These are phyloP conservation scores for Nematostella vectensis DNA, from an alignment of 92 coral and sea anemone species.

Conservation along the genomic window DNA sequence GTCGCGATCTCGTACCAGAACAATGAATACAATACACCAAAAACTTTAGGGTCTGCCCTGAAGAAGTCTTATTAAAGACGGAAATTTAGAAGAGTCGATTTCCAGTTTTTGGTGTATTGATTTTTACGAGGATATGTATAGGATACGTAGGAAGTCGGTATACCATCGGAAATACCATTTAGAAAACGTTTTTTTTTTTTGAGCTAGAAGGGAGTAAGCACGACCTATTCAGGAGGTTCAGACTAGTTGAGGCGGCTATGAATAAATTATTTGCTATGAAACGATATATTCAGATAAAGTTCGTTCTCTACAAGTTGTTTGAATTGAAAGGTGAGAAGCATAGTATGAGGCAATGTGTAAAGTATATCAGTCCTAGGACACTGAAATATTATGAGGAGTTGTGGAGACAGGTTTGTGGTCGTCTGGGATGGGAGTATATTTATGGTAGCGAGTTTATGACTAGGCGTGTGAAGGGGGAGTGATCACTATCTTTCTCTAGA, in stretches of 20 bases:
- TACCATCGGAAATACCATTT: background rate
- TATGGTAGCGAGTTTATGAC: background rate
- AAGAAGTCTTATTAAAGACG: no score
- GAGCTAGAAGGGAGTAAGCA: background rate
- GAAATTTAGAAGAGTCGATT: no score
- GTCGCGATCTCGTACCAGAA: no score
- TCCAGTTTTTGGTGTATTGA: no score
- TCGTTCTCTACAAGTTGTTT: background rate
- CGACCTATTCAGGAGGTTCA: background rate
- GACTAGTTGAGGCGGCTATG: background rate
- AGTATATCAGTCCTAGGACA: background rate
- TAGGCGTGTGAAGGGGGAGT: background rate
- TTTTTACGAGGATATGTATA: background rate
- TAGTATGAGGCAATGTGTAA: background rate
- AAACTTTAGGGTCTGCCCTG: no score
- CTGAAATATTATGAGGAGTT: background rate
- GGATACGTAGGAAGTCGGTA: background rate
- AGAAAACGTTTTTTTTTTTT: background rate
- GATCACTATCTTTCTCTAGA: background rate
- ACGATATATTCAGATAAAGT: background rate
- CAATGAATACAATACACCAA: no score
- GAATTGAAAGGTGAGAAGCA: background rate
- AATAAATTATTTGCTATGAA: background rate
- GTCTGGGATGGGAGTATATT: background rate
- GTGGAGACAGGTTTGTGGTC: background rate